These are phyloP conservation scores for Montipora sp. DNA, from an alignment of 64 coral and sea anemone genomes.

Conservation along the genomic window DNA sequence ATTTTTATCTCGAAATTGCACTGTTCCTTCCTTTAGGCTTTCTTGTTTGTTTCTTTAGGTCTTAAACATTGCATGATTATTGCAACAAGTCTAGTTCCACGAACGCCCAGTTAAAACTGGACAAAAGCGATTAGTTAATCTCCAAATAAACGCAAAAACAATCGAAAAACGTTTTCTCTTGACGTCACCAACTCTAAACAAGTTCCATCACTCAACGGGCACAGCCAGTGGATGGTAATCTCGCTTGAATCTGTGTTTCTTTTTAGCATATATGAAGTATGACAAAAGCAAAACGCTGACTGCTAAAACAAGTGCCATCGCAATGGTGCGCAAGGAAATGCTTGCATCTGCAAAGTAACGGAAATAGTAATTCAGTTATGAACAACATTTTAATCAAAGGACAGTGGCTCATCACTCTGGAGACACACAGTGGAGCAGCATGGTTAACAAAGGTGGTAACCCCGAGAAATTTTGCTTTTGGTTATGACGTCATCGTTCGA, in stretches of 20 bases:
- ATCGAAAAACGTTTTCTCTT: too few species aligned
- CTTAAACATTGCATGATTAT: too few species aligned
- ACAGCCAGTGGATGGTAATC: neutral
- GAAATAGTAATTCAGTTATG: neutral
- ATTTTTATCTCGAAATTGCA: too few species aligned
- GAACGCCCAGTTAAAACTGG: too few species aligned
- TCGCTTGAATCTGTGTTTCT: neutral
- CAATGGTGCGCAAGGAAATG: neutral
- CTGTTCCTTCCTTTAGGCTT: too few species aligned
- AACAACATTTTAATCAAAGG: neutral
- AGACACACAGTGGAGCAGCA: neutral
- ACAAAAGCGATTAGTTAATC: too few species aligned
- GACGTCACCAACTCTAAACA: neutral
- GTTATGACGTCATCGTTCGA: too few species aligned
- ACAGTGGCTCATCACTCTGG: neutral
- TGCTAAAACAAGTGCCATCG: too few species aligned
- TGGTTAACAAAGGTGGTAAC: neutral
- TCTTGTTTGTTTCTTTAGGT: too few species aligned
- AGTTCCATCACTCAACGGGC: neutral
- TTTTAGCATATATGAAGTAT: neutral
- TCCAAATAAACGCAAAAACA: too few species aligned
- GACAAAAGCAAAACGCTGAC: neutral
- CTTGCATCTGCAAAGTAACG: neutral
- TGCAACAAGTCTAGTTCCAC: too few species aligned
- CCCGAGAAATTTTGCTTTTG: neutral